Percentiles rank a stretch among this genome's conserved stretches.
phyloP scores from a whole-genome alignment of 1,140 invertebrate genomes.

The Helicoverpa armigera region DNA sequence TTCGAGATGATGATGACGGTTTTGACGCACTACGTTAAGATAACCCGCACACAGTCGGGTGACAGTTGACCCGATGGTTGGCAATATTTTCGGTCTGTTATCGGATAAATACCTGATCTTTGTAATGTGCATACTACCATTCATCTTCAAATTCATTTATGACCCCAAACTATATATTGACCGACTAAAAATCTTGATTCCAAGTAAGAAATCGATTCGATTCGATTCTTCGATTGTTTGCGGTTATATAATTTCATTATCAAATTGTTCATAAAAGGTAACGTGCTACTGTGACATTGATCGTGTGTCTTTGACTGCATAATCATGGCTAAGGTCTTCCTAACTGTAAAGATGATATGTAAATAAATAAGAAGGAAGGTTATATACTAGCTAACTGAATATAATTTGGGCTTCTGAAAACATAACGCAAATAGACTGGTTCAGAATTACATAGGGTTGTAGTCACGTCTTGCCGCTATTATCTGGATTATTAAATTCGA shows the following conservation, averaged over 20 bases:
- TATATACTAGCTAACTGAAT: background rate
- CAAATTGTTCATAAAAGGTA: conserved; percentile 13
- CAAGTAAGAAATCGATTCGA: background rate
- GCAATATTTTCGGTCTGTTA: too few species aligned
- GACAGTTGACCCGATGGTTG: too few species aligned
- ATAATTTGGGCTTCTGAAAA: background rate
- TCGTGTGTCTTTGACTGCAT: conserved; percentile 6
- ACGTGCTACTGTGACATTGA: conserved; percentile 9
- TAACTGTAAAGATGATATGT: conserved; percentile 17
- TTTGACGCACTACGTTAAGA: background rate
- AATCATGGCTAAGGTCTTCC: conserved; percentile 39
- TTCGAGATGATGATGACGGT: conserved; percentile 1
- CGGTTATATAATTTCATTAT: conserved; percentile 12
- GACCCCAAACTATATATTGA: too few species aligned
- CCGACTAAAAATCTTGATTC: background rate
- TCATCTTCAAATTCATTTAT: too few species aligned
- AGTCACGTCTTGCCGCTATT: too few species aligned
- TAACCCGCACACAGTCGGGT: too few species aligned
- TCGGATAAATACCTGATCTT: too few species aligned
- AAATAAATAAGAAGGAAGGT: conserved; percentile 37
- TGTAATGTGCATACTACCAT: too few species aligned
- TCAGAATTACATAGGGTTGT: background rate
- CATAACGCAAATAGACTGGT: conserved; percentile 20
- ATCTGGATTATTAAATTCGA: too few species aligned
- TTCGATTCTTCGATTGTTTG: background rate